phyloP scores from a whole-genome alignment of 2,113 vertebrate genomes.

The Antigone vipio region DNA sequence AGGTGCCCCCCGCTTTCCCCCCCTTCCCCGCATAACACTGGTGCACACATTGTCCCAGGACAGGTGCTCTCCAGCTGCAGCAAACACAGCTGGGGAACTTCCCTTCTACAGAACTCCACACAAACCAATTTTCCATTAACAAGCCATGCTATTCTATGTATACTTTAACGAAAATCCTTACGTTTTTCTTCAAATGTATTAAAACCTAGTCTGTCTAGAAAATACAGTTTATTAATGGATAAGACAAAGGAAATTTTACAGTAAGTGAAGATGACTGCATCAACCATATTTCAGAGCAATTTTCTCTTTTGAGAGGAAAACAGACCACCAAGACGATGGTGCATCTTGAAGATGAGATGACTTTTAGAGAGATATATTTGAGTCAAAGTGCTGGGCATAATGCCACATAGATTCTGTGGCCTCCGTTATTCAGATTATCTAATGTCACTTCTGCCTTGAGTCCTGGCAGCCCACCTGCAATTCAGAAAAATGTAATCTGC shows the following conservation, averaged over 20 bases:
- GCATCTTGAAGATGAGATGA: neutral
- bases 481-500: neutral
- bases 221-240: neutral
- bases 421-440: neutral
- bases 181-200: neutral
- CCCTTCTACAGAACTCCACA: neutral
- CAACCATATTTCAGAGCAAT: neutral
- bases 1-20: no score
- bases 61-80: neutral
- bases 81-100: neutral
- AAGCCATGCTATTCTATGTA: neutral
- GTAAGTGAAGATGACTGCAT: neutral
- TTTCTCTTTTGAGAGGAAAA: neutral
- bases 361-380: neutral
- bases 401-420: neutral
- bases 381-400: neutral
- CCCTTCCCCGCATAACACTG: fast-evolving
- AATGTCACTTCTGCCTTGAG: neutral
- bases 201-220: neutral
- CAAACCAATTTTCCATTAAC: neutral
- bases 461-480: neutral
- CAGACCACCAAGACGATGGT: neutral
- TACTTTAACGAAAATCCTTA: neutral
- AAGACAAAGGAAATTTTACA: neutral
- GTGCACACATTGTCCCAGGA: neutral